Evolutionary conservation across 2,888 invertebrate genomes (phyloP), one percentile per base, ranked within the genome.

Genomic region (Urechis unicinctus): DNA sequence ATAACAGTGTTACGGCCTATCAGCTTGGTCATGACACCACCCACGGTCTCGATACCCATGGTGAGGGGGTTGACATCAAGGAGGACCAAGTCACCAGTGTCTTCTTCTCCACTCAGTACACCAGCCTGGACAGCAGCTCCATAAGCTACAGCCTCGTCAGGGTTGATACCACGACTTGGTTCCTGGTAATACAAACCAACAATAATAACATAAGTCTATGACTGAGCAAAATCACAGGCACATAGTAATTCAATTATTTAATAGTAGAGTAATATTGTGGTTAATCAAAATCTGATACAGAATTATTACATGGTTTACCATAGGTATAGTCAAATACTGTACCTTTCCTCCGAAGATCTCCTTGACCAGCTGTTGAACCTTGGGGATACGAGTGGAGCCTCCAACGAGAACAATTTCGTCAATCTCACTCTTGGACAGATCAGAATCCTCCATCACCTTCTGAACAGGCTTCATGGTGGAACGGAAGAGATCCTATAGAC

Each of bases 51-150:
- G 74, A 99, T 98, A 81, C 98, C 98, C 87, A 98, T 86, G 64
- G 98, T 97, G 64, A 99, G 84, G 66, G 98, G 98, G 79, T 96
- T 97, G 53, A 98, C 98, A 78, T 99, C 97, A 62, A 98, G 85
- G 59, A 98, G 84, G 0, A 97, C 93, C 66, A 97, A 88, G 54
- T 95, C 95, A 68, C 93, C 75, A 25, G 94, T 94, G 75, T 93
- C 93, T 80, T 96, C 93, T 82, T 96, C 96, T 53, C 97, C 94
- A 59, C 92, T 91, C 58, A 99, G 85, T 1, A 98, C 96, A 68
- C 96, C 97, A 74, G 94, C 97, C 81, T 98, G 96, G 6, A 98
- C 96, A 65, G 97, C 96, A 44, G 96, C 96, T 72, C 96, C 96
- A 76, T 94, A 97, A 50, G 96, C 96, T 56, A 97, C 97, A 68